phyloP scores from a whole-genome alignment of 2,797 vertebrate genomes.

The Heterohyrax brucei region DNA sequence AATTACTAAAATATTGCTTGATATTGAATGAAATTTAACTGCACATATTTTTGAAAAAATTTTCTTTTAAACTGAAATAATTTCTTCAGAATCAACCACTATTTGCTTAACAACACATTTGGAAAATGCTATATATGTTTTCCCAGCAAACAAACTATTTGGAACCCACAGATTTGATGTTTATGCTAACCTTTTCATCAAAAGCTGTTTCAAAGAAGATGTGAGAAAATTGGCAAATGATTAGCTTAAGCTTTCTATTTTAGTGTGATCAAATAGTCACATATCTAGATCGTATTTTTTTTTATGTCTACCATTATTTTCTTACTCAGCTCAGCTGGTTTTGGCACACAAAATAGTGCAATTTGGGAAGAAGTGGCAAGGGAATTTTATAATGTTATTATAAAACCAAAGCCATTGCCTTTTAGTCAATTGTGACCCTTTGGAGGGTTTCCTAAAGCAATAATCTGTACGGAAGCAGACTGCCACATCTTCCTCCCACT shows the following conservation, averaged over 20 bases:
- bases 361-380: conserved; percentile 76
- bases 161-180: conserved; percentile 82
- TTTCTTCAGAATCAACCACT: conserved; percentile 81
- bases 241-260: conserved; percentile 85
- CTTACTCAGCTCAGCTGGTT: conserved; percentile 85
- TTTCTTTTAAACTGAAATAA: conserved; percentile 82
- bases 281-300: conserved; percentile 80
- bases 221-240: conserved; percentile 85
- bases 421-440: no score
- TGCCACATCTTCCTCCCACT: no score
- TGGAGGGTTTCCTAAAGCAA: no score
- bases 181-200: conserved; percentile 87
- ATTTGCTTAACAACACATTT: conserved; percentile 83
- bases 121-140: conserved; percentile 82
- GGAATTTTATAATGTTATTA: conserved; percentile 78
- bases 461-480: no score
- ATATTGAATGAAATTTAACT: conserved; percentile 69
- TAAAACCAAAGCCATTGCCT: not conserved
- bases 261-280: conserved; percentile 86
- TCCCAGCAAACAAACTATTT: conserved; percentile 78
- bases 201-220: conserved; percentile 79
- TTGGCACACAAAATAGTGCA: conserved; percentile 78
- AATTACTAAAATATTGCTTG: conserved; percentile 72
- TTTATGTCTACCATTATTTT: conserved; percentile 83
- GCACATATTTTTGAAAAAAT: conserved; percentile 63